Evolutionary conservation across 1,140 invertebrate genomes (phyloP).

Genomic region (Rhopalosiphum padi): DNA sequence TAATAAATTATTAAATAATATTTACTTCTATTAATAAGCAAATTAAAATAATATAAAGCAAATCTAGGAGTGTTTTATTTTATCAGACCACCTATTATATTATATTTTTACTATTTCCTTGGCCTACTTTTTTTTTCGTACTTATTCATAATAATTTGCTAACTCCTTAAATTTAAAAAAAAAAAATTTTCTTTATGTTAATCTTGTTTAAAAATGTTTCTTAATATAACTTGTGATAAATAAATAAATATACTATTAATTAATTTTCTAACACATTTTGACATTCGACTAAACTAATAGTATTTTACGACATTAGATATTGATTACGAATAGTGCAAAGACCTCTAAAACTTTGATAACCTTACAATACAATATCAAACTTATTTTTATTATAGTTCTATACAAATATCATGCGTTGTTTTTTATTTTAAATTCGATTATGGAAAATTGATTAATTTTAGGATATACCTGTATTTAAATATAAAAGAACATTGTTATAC

Average conservation of each 20-base stretch:
- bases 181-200: neutral
- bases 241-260: slow-evolving; percentile 1
- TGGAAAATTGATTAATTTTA: neutral
- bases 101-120: slow-evolving; percentile 1
- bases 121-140: slow-evolving; percentile 16
- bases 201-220: too few relatives aligned
- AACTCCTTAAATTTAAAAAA: neutral
- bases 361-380: neutral
- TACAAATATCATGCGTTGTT: neutral
- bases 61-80: neutral
- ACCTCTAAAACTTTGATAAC: slow-evolving; percentile 23
- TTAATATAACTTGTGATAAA: neutral
- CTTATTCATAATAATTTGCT: neutral
- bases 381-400: slow-evolving; percentile 22
- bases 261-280: neutral
- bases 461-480: neutral
- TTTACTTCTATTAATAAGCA: neutral
- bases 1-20: neutral
- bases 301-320: slow-evolving; percentile 35
- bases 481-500: neutral
- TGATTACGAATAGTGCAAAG: slow-evolving; percentile 16
- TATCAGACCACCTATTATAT: neutral
- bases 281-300: slow-evolving; percentile 19
- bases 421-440: neutral
- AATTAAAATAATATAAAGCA: neutral